These are phyloP conservation scores for Drosophila hawaiiensis DNA, from an alignment of 2,888 invertebrate genomes.

Conservation along the genomic window DNA sequence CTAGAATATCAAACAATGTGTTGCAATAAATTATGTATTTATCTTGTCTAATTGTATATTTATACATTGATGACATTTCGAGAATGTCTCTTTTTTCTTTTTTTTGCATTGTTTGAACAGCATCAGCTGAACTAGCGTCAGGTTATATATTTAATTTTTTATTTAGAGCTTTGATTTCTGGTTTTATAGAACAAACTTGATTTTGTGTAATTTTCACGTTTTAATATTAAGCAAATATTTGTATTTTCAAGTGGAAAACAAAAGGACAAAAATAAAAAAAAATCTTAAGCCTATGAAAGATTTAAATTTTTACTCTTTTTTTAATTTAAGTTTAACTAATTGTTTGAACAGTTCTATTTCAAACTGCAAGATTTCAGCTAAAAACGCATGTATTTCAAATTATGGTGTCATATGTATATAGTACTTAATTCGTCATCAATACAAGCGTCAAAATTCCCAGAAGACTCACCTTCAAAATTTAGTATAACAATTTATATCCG, in stretches of 20 bases:
- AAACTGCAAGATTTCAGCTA: background rate
- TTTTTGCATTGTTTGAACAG: slow-evolving; percentile 5
- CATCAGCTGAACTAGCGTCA: slow-evolving; percentile 20
- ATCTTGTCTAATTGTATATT: slow-evolving; percentile 41
- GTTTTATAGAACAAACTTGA: background rate
- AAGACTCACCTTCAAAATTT: slow-evolving; percentile 51
- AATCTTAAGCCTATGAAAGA: background rate
- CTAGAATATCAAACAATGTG: slow-evolving; percentile 37
- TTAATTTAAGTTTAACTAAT: background rate
- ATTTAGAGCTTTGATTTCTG: background rate
- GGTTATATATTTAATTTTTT: slow-evolving; percentile 21
- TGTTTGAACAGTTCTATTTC: background rate
- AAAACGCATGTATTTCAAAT: background rate
- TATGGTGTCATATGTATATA: background rate
- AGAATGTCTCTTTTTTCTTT: slow-evolving; percentile 12
- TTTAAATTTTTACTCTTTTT: background rate
- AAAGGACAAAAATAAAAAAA: no score
- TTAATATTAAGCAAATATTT: background rate
- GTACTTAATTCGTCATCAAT: background rate
- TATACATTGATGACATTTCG: slow-evolving; percentile 43
- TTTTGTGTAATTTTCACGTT: background rate
- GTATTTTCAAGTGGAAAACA: background rate
- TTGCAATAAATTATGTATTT: slow-evolving; percentile 45
- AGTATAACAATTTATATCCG: slow-evolving; percentile 49
- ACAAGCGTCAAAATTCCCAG: background rate